Evolutionary conservation across 2,888 invertebrate species (phyloP).

Genomic region (Drosophila mercatorum): DNA sequence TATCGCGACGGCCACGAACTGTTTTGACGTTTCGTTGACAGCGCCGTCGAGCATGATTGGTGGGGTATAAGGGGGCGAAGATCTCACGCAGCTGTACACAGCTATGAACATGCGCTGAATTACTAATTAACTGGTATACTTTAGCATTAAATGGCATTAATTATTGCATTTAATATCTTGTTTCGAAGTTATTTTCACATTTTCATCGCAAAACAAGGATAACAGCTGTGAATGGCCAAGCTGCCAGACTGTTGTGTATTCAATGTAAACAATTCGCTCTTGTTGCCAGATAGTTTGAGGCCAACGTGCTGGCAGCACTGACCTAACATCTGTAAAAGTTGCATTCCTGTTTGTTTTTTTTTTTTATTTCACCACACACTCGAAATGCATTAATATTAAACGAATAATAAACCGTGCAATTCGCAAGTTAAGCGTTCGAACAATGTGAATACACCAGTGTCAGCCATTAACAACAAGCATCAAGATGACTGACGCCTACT

Average conservation of each 20-base stretch:
- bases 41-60: constrained; percentile 10
- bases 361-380: constrained; percentile 17
- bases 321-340: constrained; percentile 44
- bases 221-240: constrained; percentile 31
- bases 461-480: constrained; percentile 1
- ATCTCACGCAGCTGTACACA: constrained; percentile 22
- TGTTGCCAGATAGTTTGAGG: constrained; percentile 16
- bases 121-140: background rate
- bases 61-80: background rate
- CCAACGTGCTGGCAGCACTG: constrained; percentile 36
- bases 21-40: constrained; percentile 76
- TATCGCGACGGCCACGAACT: constrained; percentile 58
- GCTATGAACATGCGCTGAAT: constrained; percentile 5
- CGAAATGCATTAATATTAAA: constrained; percentile 49
- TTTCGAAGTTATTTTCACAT: background rate
- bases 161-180: constrained; percentile 1
- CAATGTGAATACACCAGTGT: constrained; percentile 31
- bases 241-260: constrained; percentile 24
- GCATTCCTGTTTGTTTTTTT: constrained; percentile 37
- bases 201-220: constrained; percentile 2
- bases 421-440: constrained; percentile 7
- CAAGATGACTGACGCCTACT: constrained; percentile 83
- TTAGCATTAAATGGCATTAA: background rate
- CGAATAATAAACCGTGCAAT: background rate
- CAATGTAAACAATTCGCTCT: constrained; percentile 40